phyloP scores from a whole-genome alignment of 2,888 invertebrate genomes.

The Sialis lutaria region DNA sequence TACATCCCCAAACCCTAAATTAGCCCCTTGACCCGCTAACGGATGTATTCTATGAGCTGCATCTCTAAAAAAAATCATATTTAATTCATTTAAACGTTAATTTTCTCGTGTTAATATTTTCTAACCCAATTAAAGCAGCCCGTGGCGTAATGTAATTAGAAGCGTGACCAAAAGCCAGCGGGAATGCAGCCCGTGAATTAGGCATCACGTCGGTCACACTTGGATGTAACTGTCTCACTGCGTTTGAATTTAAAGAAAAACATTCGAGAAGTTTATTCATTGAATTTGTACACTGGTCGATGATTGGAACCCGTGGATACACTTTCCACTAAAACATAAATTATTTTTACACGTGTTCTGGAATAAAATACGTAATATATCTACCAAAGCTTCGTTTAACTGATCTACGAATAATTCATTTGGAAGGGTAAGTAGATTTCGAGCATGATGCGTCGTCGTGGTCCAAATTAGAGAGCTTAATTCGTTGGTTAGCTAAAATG shows the following conservation, averaged over 20 bases:
- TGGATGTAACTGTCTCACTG: conserved; percentile 38
- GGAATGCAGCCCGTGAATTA: conserved; percentile 71
- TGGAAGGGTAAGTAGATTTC: conserved; percentile 46
- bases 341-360: background rate
- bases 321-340: conserved; percentile 36
- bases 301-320: conserved; percentile 31
- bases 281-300: conserved; percentile 36
- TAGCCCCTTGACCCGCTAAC: conserved; percentile 93
- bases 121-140: conserved; percentile 74
- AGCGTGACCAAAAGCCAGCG: conserved; percentile 81
- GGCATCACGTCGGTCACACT: conserved; percentile 38
- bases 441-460: conserved; percentile 56
- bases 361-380: conserved; percentile 12
- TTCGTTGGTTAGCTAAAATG: conserved; percentile 41
- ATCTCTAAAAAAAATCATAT: conserved; percentile 35
- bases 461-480: conserved; percentile 92
- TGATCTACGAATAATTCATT: conserved; percentile 74
- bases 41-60: conserved; percentile 89
- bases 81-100: background rate
- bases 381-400: conserved; percentile 72
- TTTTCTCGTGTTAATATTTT: conserved; percentile 1
- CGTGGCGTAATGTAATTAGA: conserved; percentile 67
- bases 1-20: conserved; percentile 92
- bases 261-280: conserved; percentile 27
- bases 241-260: conserved; percentile 23